Conservation (phyloP, 2,113 vertebrate genomes). For the Pleuronectes platessa region DNA sequence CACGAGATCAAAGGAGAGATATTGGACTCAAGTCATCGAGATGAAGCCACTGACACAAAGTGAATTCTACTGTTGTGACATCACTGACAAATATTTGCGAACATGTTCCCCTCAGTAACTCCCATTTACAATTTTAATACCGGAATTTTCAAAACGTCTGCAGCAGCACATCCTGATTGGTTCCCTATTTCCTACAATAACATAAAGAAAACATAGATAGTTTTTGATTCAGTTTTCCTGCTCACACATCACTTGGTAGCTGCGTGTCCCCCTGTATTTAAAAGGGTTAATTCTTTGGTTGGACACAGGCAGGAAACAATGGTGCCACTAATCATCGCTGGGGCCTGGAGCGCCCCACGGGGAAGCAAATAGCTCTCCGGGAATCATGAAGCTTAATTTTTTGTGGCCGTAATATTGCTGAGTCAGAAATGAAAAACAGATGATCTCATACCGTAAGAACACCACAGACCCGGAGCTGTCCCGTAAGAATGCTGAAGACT, state of each 20-base stretch:
- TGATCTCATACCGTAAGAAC: constrained; percentile 51
- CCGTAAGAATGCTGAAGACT: constrained; percentile 32
- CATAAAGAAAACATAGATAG: background rate
- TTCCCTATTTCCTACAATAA: constrained; percentile 42
- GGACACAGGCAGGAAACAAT: constrained; percentile 67
- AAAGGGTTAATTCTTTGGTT: constrained; percentile 23
- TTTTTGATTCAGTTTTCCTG: constrained; percentile 18
- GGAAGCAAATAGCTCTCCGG: constrained; percentile 56
- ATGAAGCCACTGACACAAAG: background rate
- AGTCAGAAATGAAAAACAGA: constrained; percentile 76
- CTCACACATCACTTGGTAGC: constrained; percentile 27
- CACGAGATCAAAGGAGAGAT: too few species aligned
- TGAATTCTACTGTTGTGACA: background rate
- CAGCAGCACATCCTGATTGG: constrained; percentile 29
- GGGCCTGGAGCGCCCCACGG: constrained; percentile 31
- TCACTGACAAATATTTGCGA: background rate
- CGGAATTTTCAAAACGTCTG: background rate
- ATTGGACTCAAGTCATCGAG: too few species aligned
- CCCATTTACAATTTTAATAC: constrained; percentile 12
- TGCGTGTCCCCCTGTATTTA: constrained; percentile 37
- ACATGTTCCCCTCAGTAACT: background rate
- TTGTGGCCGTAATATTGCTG: constrained; percentile 71
- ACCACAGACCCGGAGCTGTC: constrained; percentile 15
- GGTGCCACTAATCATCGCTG: constrained; percentile 39
- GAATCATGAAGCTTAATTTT: constrained; percentile 66